Conservation (phyloP, 2,113 vertebrate species). For the Varanus komodoensis region DNA sequence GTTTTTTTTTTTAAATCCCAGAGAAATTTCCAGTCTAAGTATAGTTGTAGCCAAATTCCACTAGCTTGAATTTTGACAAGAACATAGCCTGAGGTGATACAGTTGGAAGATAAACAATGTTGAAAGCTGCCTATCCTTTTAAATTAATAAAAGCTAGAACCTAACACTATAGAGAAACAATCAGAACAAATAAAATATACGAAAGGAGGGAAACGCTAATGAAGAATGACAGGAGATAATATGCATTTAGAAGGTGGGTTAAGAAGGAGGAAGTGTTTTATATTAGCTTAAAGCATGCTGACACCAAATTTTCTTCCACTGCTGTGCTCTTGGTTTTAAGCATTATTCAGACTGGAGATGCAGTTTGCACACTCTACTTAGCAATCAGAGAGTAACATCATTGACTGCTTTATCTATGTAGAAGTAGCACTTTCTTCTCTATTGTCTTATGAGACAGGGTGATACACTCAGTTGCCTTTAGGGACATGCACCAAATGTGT, state of each 20-base stretch:
- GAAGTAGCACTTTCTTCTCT: slow-evolving; percentile 35
- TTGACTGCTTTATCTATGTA: slow-evolving; percentile 45
- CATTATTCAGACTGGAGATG: slow-evolving; percentile 27
- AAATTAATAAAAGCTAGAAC: slow-evolving; percentile 20
- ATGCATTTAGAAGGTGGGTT: slow-evolving; percentile 3
- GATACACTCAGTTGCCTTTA: slow-evolving; percentile 28
- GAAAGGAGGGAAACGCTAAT: slow-evolving; percentile 7
- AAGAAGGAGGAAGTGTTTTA: background rate
- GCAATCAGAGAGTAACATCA: slow-evolving; percentile 35
- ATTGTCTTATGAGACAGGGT: slow-evolving; percentile 56
- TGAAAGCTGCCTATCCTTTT: slow-evolving; percentile 27
- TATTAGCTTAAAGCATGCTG: slow-evolving; percentile 44
- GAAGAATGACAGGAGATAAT: background rate
- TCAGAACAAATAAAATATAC: slow-evolving; percentile 10
- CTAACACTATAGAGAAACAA: background rate
- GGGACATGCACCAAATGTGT: slow-evolving; percentile 17
- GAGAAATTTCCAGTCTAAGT: background rate
- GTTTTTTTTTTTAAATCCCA: background rate
- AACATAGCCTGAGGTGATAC: background rate
- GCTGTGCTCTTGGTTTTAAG: slow-evolving; percentile 45
- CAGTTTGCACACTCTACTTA: slow-evolving; percentile 39
- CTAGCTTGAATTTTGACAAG: background rate
- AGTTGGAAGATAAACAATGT: slow-evolving; percentile 11
- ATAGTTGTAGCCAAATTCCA: background rate
- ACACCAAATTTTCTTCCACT: slow-evolving; percentile 25